Evolutionary conservation across 2,797 vertebrate species (phyloP), one percentile per base, ranked within the genome.

Genomic region (Natrix natrix): DNA sequence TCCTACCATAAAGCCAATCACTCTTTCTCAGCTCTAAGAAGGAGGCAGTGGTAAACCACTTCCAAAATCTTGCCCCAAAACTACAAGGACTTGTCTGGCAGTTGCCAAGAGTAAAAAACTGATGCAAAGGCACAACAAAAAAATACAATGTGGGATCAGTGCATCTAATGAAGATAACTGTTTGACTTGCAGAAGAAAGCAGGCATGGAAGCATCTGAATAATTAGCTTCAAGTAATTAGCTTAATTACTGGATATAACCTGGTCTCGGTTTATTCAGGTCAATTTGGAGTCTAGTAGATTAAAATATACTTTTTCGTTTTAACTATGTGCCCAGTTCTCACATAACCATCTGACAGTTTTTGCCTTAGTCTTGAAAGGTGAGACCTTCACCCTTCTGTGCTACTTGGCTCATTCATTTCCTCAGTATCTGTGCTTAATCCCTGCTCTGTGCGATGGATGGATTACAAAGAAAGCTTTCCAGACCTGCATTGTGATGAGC

Each of bases 391-490:
- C 20, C 37, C 74, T 16, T 37, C 60, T 87, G n/a, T 14, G 2
- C n/a, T 48, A 43, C 32, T 54, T 37, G 14, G 57, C n/a, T 48
- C 28, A 74, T 86, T 91, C 54, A 74, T 89, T 86, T n/a, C 54
- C 54, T 43, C 43, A 60, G 60, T 69, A 59, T 14, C 59, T 92
- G 52, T 88, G 86, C 56, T 88, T 92, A 91, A 92, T 94, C 93
- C 88, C 61, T 37, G 54, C 56, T 89, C 60, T 43, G 90, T 11
- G 60, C 74, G 26, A 57, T 22, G 69, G 54, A 89, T 91, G 86
- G 66, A 28, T 48, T 48, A 63, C 78, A 66, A 54, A 89, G 48
- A 55, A 69, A 54, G 92, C 55, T 43, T 43, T 86, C 66, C 59
- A 89, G 92, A 56, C 48, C 11, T 22, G 61, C 90, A 55, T 87